These are phyloP conservation scores for Bradysia coprophila DNA, from an alignment of 1,140 invertebrate species.

Conservation along the genomic window DNA sequence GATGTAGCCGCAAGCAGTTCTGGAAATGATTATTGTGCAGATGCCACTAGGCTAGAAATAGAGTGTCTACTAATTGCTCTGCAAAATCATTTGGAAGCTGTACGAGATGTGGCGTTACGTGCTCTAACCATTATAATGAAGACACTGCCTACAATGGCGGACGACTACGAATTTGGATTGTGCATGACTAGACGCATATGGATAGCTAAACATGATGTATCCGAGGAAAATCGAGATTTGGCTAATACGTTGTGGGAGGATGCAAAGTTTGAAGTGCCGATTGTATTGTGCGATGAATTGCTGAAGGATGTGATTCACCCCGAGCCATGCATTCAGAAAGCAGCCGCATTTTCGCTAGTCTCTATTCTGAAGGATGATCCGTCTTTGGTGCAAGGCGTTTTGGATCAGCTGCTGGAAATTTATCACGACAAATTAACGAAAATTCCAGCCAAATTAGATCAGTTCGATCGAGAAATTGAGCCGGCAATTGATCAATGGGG, in stretches of 20 bases:
- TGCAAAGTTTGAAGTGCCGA: slow-evolving; percentile 33
- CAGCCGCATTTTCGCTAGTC: slow-evolving; percentile 57
- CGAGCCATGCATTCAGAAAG: slow-evolving; percentile 56
- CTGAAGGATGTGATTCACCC: slow-evolving; percentile 61
- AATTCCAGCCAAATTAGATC: slow-evolving; percentile 72
- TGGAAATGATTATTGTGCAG: slow-evolving; percentile 37
- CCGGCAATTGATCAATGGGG: slow-evolving; percentile 67
- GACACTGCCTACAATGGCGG: slow-evolving; percentile 41
- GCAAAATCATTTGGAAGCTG: slow-evolving; percentile 40
- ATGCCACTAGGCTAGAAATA: slow-evolving; percentile 50
- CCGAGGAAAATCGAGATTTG: slow-evolving; percentile 43
- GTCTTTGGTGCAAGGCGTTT: slow-evolving; percentile 30
- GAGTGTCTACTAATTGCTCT: slow-evolving; percentile 55
- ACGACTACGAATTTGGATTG: slow-evolving; percentile 34
- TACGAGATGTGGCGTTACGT: slow-evolving; percentile 63
- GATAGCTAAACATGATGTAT: slow-evolving; percentile 57
- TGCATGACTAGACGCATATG: slow-evolving; percentile 50
- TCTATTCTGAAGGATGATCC: slow-evolving; percentile 37
- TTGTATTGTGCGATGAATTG: slow-evolving; percentile 38
- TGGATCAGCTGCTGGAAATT: slow-evolving; percentile 46
- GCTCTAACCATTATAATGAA: slow-evolving; percentile 43
- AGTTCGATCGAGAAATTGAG: slow-evolving; percentile 76
- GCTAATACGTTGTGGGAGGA: slow-evolving; percentile 48
- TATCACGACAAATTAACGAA: slow-evolving; percentile 63
- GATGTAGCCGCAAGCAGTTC: slow-evolving; percentile 54